Base-by-base conservation (phyloP, 2,888 invertebrate species). In the Drepanosiphum platanoidis region DNA sequence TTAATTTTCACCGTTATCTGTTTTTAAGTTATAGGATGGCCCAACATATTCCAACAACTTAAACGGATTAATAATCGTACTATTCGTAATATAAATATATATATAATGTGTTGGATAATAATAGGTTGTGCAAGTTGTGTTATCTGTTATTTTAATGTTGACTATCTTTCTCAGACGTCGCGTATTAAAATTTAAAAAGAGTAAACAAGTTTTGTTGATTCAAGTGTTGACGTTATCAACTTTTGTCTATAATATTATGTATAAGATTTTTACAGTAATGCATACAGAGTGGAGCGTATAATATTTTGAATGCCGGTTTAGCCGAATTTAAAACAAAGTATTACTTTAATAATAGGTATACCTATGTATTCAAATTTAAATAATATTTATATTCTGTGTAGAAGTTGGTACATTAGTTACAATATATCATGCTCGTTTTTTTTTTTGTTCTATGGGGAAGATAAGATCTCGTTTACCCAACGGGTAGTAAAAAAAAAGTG, bases 91-190 rank as follows among this genome's bases (percentile, higher is more conserved):
- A 15, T 22, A 2, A 52, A 22, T 52, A 46, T 46, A 32, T n/a
- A n/a, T n/a, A n/a, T n/a, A n/a, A n/a, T n/a, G n/a, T n/a, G n/a
- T n/a, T 18, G 27, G 9, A 72, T 72, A 30, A 71, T 39, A 18
- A 42, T 42, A 42, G 27, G 64, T 27, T n/a, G n/a, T n/a, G n/a
- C n/a, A 27, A 27, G 64, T 46, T 72, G 11, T 8, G 32, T 75
- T 75, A 75, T 75, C 34, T 75, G 32, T 58, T 5, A 34, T 75
- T 75, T 58, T 32, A 75, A 58, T 52, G n/a, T 58, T 58, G 34
- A 58, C 52, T 32, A 52, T 32, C 22, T 52, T 30, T 52, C 32
- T 32, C 18, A 13, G 52, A 75, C n/a, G 52, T 52, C 11, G 32
- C 52, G 52, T 58, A 34, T 58, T 58, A n/a, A 22, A 58, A 52